Base-by-base conservation (phyloP, 2,113 vertebrate genomes). In the Peucedramus taeniatus region DNA sequence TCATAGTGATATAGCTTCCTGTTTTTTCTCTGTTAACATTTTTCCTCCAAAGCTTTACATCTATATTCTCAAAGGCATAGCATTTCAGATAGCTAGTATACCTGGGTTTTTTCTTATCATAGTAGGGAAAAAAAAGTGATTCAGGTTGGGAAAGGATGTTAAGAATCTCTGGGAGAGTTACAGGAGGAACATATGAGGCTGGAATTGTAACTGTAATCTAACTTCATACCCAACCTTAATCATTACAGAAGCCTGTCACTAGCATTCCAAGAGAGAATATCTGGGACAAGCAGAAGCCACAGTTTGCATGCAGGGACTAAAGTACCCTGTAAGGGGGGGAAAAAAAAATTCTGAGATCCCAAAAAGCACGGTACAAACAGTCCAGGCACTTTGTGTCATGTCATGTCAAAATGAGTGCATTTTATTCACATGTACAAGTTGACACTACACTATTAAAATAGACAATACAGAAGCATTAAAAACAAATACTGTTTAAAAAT, bases 391-490 rank as follows among this genome's bases (percentile, higher is more conserved):
- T 80, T 70, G 68, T 86, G 54, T 95, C 88, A 96, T n/a, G n/a
- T n/a, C n/a, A n/a, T n/a, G n/a, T n/a, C n/a, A n/a, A n/a, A n/a
- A n/a, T n/a, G n/a, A n/a, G n/a, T n/a, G n/a, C 33, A 40, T 51
- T 97, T 98, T 97, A 98, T 97, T 98, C 93, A 95, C 94, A 91
- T 83, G 10, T 84, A 91, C 70, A 97, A 89, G 79, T 89, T 94
- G 76, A 97, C 64, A 83, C 68, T 78, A 64, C 53, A 49, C 89
- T 96, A 53, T 94, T 92, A 93, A 94, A 97, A 89, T 7, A 94
- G 96, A 94, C 56, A 94, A 87, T 93, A 95, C 91, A 93, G 87
- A 96, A 97, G 89, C 92, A 88, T 95, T 96, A 98, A 96, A 96
- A 97, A 91, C 70, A 95, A 87, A 75, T 54, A 77, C 76, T 77